These are phyloP conservation scores for Limonius californicus DNA, from an alignment of 1,140 invertebrate genomes.

Conservation along the genomic window DNA sequence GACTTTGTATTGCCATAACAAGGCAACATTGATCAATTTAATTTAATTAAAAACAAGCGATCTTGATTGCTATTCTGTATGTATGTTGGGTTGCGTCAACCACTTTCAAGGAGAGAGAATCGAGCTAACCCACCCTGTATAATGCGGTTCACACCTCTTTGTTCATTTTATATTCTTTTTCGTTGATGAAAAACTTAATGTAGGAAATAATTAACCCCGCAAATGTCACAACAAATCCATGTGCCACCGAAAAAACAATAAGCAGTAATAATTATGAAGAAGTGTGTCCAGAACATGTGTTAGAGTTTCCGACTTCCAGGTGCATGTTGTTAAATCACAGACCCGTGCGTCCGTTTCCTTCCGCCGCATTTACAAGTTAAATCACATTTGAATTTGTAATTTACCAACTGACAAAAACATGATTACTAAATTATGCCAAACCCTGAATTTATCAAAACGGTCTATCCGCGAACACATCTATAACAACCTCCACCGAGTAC, in stretches of 20 bases:
- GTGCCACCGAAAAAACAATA: background rate
- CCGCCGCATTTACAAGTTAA: conserved; percentile 43
- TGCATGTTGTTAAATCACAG: conserved; percentile 27
- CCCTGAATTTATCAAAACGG: background rate
- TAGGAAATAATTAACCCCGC: too few relatives aligned
- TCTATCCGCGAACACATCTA: conserved; percentile 2
- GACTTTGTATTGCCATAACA: too few relatives aligned
- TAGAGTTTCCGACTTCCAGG: conserved; percentile 21
- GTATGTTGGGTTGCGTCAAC: too few relatives aligned
- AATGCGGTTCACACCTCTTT: too few relatives aligned
- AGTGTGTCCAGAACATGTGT: conserved; percentile 15
- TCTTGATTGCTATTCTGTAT: too few relatives aligned
- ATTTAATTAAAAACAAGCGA: too few relatives aligned
- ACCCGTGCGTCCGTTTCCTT: conserved; percentile 41
- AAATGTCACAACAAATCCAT: background rate
- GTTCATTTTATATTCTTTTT: too few relatives aligned
- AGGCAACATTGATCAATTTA: too few relatives aligned
- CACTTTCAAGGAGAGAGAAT: too few relatives aligned
- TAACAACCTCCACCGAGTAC: background rate
- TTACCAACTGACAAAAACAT: conserved; percentile 29
- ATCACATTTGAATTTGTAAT: conserved; percentile 44
- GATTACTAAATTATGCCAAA: conserved; percentile 30
- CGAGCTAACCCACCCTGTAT: too few relatives aligned
- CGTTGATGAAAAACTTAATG: too few relatives aligned
- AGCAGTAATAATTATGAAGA: conserved; percentile 10